A percentile compares a stretch with the other conserved stretches of the same genome.
These are phyloP conservation scores for Cryptoleucopteryx plumbea DNA, from an alignment of 2,113 vertebrate genomes.

Conservation along the genomic window DNA sequence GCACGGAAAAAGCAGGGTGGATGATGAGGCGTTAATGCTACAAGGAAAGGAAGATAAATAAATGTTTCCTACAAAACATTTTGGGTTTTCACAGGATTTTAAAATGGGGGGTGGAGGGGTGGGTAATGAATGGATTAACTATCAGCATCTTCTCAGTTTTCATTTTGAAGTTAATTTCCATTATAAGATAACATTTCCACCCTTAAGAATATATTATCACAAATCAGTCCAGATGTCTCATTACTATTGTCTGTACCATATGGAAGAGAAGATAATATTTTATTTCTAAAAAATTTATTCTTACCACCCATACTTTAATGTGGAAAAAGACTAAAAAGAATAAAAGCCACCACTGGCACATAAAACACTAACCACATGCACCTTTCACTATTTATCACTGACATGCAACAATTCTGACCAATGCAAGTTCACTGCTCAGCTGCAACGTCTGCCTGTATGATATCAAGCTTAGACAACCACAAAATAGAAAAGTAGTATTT, in stretches of 20 bases:
- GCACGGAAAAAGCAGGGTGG: neutral
- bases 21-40: neutral
- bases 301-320: neutral
- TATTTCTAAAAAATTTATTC: neutral
- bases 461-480: neutral
- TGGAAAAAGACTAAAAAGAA: neutral
- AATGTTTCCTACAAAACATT: neutral
- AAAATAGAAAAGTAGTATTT: neutral
- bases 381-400: neutral
- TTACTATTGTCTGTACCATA: neutral
- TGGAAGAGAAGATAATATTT: neutral
- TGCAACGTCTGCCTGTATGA: neutral
- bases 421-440: neutral
- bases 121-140: neutral
- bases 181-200: neutral
- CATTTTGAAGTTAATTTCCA: neutral
- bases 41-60: neutral
- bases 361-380: neutral
- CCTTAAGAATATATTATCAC: neutral
- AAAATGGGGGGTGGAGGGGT: fast-evolving
- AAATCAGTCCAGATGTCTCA: neutral
- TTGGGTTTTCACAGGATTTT: neutral
- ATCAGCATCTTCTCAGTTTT: neutral
- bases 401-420: neutral
- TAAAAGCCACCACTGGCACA: neutral